Percentiles rank a stretch among this genome's conserved stretches.
Evolutionary conservation across 2,888 invertebrate species (phyloP).

Genomic region (Digitonthophagus gazella): DNA sequence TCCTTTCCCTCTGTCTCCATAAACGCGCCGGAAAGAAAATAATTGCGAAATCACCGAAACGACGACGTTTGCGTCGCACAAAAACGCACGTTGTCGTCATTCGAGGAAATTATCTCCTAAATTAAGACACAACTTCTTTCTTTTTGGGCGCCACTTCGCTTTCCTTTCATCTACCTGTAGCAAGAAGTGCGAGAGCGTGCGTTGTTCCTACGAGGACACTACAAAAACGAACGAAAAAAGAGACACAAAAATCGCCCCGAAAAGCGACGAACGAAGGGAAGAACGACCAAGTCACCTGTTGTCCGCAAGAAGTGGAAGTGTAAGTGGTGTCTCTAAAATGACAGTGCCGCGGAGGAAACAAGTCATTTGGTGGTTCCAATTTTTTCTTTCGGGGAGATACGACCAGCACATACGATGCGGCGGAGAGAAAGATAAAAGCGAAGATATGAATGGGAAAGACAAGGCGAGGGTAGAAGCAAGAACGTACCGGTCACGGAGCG

Average conservation of each 20-base stretch:
- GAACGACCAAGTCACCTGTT: conserved; percentile 45
- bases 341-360: conserved; percentile 48
- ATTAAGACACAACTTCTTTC: neutral
- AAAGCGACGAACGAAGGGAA: conserved; percentile 28
- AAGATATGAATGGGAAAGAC: conserved; percentile 23
- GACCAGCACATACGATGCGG: neutral
- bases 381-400: conserved; percentile 43
- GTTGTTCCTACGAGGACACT: no score
- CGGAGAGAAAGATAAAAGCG: conserved; percentile 1
- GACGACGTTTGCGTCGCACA: neutral
- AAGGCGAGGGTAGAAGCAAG: neutral
- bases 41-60: neutral
- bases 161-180: neutral
- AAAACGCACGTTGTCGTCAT: neutral
- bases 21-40: neutral
- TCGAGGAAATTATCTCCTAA: neutral
- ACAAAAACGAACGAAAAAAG: no score
- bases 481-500: conserved; percentile 45
- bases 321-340: conserved; percentile 39
- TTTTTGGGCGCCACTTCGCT: neutral
- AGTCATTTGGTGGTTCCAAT: conserved; percentile 43
- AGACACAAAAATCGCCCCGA: neutral
- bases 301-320: conserved; percentile 25
- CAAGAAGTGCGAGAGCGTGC: no score
- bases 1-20: neutral